Evolutionary conservation across 1,140 invertebrate species (phyloP).

Genomic region (Megalopta genalis): DNA sequence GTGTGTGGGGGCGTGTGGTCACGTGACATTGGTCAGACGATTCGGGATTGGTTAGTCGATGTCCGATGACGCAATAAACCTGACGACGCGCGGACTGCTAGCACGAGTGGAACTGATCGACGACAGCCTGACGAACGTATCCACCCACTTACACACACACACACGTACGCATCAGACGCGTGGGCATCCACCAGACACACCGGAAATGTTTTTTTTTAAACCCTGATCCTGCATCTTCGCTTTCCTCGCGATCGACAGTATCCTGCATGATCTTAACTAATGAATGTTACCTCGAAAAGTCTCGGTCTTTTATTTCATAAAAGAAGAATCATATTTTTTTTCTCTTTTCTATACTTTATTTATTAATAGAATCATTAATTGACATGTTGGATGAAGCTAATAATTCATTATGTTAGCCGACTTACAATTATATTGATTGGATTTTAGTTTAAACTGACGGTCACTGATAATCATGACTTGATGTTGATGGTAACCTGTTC

Average conservation of each 20-base stretch:
- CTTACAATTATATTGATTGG: too few species aligned
- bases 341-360: too few species aligned
- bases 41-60: constrained; percentile 54
- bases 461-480: too few species aligned
- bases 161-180: background rate
- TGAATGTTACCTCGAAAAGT: background rate
- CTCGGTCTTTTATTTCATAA: background rate
- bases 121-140: constrained; percentile 46
- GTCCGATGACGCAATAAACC: constrained; percentile 57
- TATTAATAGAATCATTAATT: too few species aligned
- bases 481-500: too few species aligned
- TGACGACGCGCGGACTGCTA: constrained; percentile 47
- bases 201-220: constrained; percentile 20
- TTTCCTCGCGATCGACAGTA: background rate
- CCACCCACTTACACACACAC: constrained; percentile 35
- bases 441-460: too few species aligned
- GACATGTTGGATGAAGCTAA: too few species aligned
- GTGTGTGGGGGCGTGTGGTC: constrained; percentile 40
- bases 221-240: background rate
- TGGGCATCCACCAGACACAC: constrained; percentile 19
- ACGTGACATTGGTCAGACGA: constrained; percentile 44
- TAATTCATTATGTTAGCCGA: too few species aligned
- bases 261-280: background rate
- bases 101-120: constrained; percentile 27
- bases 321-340: too few species aligned